Evolutionary conservation across 2,888 invertebrate genomes (phyloP).

Genomic region (Pollenia labialis): DNA sequence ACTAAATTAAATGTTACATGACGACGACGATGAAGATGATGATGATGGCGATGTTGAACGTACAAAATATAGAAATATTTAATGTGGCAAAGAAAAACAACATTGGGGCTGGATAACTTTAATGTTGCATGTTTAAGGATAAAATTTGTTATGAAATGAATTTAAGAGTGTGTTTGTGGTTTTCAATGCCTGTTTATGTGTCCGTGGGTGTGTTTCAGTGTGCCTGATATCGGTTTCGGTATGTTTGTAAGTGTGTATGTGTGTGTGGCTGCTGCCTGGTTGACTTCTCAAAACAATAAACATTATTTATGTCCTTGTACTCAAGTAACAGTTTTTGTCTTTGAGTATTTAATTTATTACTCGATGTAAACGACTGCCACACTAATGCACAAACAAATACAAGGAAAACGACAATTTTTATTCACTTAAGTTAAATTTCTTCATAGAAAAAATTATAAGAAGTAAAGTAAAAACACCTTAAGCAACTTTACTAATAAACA

Average conservation of each 20-base stretch:
- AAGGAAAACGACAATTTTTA: neutral
- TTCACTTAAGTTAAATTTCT: conserved; percentile 3
- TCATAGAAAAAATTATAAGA: neutral
- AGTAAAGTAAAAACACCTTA: conserved; percentile 16
- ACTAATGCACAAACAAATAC: neutral
- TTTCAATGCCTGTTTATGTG: neutral
- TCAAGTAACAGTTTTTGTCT: conserved; percentile 52
- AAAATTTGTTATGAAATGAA: conserved; percentile 28
- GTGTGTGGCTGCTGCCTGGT: conserved; percentile 3
- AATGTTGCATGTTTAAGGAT: conserved; percentile 30
- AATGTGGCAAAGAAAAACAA: neutral
- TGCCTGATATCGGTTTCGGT: neutral
- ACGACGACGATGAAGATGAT: conserved; percentile 17
- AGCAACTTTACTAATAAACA: conserved; percentile 22
- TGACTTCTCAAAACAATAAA: conserved; percentile 59
- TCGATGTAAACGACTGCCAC: conserved; percentile 8
- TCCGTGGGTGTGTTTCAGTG: neutral
- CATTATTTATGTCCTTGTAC: conserved; percentile 57
- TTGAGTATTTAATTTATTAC: conserved; percentile 61
- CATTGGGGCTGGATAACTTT: conserved; percentile 38
- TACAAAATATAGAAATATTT: neutral
- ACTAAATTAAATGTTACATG: conserved; percentile 20
- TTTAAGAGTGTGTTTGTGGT: neutral
- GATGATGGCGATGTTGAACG: neutral
- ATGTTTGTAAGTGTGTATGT: neutral